Base-by-base conservation (phyloP, 2,797 vertebrate genomes). In the Benthosema pterotum region DNA sequence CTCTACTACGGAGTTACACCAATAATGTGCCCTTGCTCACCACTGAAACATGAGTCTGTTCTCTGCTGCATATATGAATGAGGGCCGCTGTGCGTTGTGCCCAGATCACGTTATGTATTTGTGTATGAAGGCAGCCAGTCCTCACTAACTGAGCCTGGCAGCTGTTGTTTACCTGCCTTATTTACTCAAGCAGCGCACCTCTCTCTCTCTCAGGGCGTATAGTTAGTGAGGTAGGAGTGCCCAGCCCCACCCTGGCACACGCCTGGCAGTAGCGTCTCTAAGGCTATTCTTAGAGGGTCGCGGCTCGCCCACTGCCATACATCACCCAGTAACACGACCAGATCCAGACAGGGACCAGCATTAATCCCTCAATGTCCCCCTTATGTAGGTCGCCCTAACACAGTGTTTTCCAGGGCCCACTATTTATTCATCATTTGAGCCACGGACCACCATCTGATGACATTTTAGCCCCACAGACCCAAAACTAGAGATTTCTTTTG, bases 81-180 rank as follows among this genome's bases (percentile, higher is more conserved):
- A 18, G 55, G 9, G 43, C 5, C 11, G 43, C 32, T 38, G 32
- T 38, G 32, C 32, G 8, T 1, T 38, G 32, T 9, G 8, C 32
- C 32, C 32, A 11, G 8, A 8, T 38, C 8, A 38, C 8, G 8
- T 38, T 47, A 11, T 42, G 46, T 42, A 43, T 42, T 19, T 15
- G 28, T 52, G 50, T 46, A 51, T 18, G 22, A 19, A 42, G 28
- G 82, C 87, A 85, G 80, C 91, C 90, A 88, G 42, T 76, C 60
- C 60, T 72, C 43, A 42, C 59, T 65, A 81, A 84, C 85, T 73
- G 83, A 78, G 84, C 71, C 22, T 82, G 83, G 89, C 93, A 94
- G 93, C 90, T 91, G 89, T 86, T 93, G 92, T 92, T 94, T 94
- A 90, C 92, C 92, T 71, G 85, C 87, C 83, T 94, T 95, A 94